These are phyloP conservation scores for Chalcis sispes DNA, from an alignment of 2,888 invertebrate species.

Conservation along the genomic window DNA sequence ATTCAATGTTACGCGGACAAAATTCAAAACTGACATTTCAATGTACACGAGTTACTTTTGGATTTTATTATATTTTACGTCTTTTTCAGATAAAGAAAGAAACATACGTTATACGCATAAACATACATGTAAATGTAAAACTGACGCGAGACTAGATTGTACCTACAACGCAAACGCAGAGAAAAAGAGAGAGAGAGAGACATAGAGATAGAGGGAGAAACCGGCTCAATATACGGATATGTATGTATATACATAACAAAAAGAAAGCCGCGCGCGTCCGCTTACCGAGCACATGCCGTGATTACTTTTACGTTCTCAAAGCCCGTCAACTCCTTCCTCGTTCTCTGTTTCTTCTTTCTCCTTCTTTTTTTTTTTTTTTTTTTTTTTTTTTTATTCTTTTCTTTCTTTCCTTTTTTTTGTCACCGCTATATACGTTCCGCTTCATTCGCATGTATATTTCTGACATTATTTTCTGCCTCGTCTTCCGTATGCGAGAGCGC, in stretches of 20 bases:
- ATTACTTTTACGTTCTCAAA: conserved; percentile 57
- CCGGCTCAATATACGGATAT: conserved; percentile 14
- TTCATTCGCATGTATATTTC: neutral
- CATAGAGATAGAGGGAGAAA: neutral
- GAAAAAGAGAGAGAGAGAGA: neutral
- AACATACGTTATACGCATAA: no score
- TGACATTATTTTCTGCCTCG: conserved; percentile 36
- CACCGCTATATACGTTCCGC: neutral
- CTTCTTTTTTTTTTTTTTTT: conserved; percentile 31
- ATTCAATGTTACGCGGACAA: neutral
- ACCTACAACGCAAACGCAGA: neutral
- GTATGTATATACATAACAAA: conserved; percentile 25
- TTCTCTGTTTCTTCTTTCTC: conserved; percentile 25
- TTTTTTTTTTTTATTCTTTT: conserved; percentile 10
- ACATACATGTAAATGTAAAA: no score
- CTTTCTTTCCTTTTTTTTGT: conserved; percentile 23
- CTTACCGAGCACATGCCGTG: conserved; percentile 28
- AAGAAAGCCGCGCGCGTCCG: conserved; percentile 8
- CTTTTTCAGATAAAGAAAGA: no score
- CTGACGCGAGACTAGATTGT: neutral
- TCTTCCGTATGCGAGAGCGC: no score
- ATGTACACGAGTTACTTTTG: conserved; percentile 14
- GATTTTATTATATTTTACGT: conserved; percentile 33
- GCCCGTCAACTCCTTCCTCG: conserved; percentile 51
- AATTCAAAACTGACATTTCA: conserved; percentile 35